Percentiles rank a stretch among this genome's conserved stretches.
phyloP scores from a whole-genome alignment of 1,140 invertebrate genomes.

The Drosophila saltans region DNA sequence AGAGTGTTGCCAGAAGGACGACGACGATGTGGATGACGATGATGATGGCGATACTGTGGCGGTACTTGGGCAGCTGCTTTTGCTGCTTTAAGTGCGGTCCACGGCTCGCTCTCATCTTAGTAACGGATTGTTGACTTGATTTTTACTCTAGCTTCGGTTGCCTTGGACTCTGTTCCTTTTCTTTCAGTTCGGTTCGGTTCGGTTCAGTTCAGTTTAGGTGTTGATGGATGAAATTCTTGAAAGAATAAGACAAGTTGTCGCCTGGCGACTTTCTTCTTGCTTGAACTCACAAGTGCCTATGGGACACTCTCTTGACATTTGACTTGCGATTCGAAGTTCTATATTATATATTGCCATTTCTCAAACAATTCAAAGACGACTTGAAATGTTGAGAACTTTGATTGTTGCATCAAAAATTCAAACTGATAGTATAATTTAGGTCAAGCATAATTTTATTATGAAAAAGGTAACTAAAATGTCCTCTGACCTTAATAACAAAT shows the following conservation, averaged over 20 bases:
- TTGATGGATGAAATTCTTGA: constrained; percentile 17
- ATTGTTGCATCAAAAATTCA: no score
- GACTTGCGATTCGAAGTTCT: not conserved
- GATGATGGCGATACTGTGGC: constrained; percentile 26
- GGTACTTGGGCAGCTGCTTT: constrained; percentile 22
- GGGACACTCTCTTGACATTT: not conserved
- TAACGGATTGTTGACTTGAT: constrained; percentile 23
- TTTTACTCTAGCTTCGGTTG: constrained; percentile 4
- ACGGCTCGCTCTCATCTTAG: constrained; percentile 11
- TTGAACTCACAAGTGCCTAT: not conserved
- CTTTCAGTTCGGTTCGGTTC: no score
- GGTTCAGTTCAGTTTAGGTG: constrained; percentile 1
- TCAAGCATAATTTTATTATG: no score
- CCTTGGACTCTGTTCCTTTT: constrained; percentile 1
- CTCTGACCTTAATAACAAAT: no score
- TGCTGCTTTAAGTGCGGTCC: constrained; percentile 14
- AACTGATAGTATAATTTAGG: no score
- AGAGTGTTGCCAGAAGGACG: constrained; percentile 75
- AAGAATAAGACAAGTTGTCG: constrained; percentile 17
- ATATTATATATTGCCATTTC: no score
- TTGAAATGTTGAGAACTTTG: no score
- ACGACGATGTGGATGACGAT: constrained; percentile 23
- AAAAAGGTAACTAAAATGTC: no score
- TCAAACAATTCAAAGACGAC: no score
- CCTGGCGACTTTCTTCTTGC: not conserved